A percentile compares a stretch with the other conserved stretches of the same genome.
phyloP scores from a whole-genome alignment of 2,113 vertebrate genomes.

The Callionymus lyra region DNA sequence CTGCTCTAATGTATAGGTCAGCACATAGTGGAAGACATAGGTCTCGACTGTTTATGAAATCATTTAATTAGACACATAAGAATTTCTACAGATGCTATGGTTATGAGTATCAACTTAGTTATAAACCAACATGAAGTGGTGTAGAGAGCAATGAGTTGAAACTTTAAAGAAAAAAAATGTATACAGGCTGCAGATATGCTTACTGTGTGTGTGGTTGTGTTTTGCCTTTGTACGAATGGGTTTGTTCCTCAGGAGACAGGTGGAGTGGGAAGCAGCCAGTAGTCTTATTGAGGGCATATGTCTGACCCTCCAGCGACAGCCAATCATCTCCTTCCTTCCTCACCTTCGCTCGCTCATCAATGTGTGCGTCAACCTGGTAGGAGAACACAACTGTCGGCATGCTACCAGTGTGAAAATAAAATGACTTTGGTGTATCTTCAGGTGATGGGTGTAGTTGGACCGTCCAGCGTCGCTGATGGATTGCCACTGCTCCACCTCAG shows the following conservation, averaged over 20 bases:
- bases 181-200: slow-evolving; percentile 5
- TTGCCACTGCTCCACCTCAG: slow-evolving; percentile 97
- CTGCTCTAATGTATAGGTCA: no score
- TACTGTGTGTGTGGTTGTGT: slow-evolving; percentile 10
- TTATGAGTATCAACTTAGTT: no score
- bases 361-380: slow-evolving; percentile 97
- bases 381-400: slow-evolving; percentile 9
- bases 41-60: no score
- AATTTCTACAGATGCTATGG: no score
- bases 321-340: slow-evolving; percentile 98
- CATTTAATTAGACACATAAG: background rate
- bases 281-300: slow-evolving; percentile 99
- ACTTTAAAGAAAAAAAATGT: no score
- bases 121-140: no score
- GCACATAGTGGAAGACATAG: no score
- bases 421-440: slow-evolving; percentile 24
- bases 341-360: slow-evolving; percentile 98
- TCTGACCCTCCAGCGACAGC: slow-evolving; percentile 97
- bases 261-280: slow-evolving; percentile 99
- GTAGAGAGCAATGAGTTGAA: no score
- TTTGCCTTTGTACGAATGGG: slow-evolving; percentile 10
- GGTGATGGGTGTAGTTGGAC: slow-evolving; percentile 99
- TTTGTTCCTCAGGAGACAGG: slow-evolving; percentile 85
- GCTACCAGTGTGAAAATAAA: no score
- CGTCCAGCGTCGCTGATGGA: slow-evolving; percentile 97